Percentiles rank a stretch among this genome's conserved stretches.
Evolutionary conservation across 2,888 invertebrate species (phyloP).

Genomic region (Lomographa bimaculata): DNA sequence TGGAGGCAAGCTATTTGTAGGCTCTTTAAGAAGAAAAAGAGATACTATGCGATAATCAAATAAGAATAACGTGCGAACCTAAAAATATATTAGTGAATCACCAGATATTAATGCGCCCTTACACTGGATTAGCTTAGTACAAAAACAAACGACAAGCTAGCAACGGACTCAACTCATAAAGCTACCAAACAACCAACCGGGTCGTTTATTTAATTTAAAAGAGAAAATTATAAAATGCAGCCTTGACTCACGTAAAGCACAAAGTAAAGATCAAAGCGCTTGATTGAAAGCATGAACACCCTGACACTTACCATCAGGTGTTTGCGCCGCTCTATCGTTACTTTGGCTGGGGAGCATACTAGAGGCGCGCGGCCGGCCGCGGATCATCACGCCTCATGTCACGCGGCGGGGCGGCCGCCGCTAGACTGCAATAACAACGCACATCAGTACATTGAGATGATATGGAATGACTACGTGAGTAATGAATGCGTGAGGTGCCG

Average conservation of each 20-base stretch:
- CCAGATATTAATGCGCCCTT: slow-evolving; percentile 22
- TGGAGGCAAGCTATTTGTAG: slow-evolving; percentile 87
- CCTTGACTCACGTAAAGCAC: slow-evolving; percentile 73
- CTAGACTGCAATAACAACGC: slow-evolving; percentile 79
- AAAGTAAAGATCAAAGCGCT: slow-evolving; percentile 82
- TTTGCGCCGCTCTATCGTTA: slow-evolving; percentile 80
- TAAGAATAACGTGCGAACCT: slow-evolving; percentile 29
- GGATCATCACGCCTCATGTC: slow-evolving; percentile 77
- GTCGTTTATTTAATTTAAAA: slow-evolving; percentile 32
- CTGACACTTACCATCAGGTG: slow-evolving; percentile 83
- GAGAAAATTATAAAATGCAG: slow-evolving; percentile 45
- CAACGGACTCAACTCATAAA: slow-evolving; percentile 38
- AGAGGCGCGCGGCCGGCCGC: slow-evolving; percentile 77
- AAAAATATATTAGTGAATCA: slow-evolving; percentile 30
- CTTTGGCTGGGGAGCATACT: slow-evolving; percentile 74
- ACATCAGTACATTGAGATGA: slow-evolving; percentile 75
- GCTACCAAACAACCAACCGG: slow-evolving; percentile 46
- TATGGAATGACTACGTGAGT: slow-evolving; percentile 72
- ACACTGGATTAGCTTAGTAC: slow-evolving; percentile 31
- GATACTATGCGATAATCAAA: slow-evolving; percentile 38
- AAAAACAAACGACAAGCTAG: slow-evolving; percentile 39
- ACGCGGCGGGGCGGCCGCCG: slow-evolving; percentile 70
- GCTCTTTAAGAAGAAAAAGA: slow-evolving; percentile 80
- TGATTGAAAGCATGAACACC: slow-evolving; percentile 80
- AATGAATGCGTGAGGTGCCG: slow-evolving; percentile 77